These are phyloP conservation scores for Oenanthe melanoleuca DNA, from an alignment of 2,113 vertebrate genomes.

Conservation along the genomic window DNA sequence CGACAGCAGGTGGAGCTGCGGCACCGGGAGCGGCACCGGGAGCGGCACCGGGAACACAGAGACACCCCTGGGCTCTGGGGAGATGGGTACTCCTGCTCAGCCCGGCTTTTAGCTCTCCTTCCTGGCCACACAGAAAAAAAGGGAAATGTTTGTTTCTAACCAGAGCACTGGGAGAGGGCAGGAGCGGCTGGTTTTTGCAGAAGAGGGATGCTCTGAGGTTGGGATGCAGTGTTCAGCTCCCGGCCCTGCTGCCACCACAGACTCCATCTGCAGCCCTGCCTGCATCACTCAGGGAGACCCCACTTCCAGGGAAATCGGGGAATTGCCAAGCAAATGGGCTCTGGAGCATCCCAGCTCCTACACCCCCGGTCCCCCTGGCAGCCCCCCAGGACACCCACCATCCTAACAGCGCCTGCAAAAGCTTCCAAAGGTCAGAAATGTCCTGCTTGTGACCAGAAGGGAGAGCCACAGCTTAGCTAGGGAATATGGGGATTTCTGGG, in stretches of 20 bases:
- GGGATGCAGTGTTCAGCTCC: not conserved
- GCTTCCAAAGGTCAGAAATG: not conserved
- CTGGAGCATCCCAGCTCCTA: not conserved
- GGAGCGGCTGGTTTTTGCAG: not conserved
- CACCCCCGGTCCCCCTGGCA: not conserved
- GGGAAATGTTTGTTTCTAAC: not conserved
- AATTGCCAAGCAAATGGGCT: not conserved
- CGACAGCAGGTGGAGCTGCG: conserved; percentile 59
- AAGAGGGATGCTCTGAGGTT: not conserved
- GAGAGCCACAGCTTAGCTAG: not conserved
- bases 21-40: too few species aligned
- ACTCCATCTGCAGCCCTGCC: not conserved
- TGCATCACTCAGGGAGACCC: not conserved
- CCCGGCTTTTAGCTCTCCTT: not conserved
- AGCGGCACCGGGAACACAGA: too few species aligned
- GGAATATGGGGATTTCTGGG: not conserved
- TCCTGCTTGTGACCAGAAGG: not conserved
- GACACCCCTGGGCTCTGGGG: accelerated
- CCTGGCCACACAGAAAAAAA: not conserved
- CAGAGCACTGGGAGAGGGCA: not conserved
- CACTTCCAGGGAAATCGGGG: not conserved
- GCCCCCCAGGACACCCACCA: not conserved
- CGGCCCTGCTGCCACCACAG: accelerated
- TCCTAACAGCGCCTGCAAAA: not conserved
- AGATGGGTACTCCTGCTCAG: not conserved